Evolutionary conservation across 2,113 vertebrate genomes (phyloP).

Genomic region (Pollimyrus isidori): DNA sequence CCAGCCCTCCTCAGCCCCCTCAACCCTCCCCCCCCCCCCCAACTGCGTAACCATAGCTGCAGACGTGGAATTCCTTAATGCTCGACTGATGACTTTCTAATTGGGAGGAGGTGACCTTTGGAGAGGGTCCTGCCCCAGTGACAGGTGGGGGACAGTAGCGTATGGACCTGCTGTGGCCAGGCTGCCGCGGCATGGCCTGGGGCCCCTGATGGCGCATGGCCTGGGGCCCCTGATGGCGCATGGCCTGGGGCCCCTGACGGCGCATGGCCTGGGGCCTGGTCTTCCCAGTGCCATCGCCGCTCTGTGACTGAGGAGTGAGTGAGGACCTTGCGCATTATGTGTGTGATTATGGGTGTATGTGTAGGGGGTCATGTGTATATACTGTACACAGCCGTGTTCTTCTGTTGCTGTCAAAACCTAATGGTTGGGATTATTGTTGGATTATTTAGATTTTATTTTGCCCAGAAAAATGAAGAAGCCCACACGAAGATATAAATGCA

Average conservation of each 20-base stretch:
- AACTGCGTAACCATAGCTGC: slow-evolving; percentile 54
- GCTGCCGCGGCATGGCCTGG: slow-evolving; percentile 43
- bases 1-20: background rate
- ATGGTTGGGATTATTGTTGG: background rate
- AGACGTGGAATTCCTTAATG: slow-evolving; percentile 57
- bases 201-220: slow-evolving; percentile 35
- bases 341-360: background rate
- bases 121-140: slow-evolving; percentile 25
- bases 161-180: slow-evolving; percentile 63
- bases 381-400: background rate
- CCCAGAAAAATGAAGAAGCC: background rate
- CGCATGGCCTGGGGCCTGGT: slow-evolving; percentile 52
- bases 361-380: background rate
- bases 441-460: background rate
- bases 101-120: slow-evolving; percentile 72
- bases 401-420: background rate
- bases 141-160: slow-evolving; percentile 67
- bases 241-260: background rate
- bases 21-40: background rate
- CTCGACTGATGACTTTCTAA: slow-evolving; percentile 80
- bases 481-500: background rate
- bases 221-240: slow-evolving; percentile 45
- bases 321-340: background rate
- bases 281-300: slow-evolving; percentile 45
- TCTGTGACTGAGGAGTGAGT: background rate